Percentiles rank a stretch among this genome's conserved stretches.
phyloP scores from a whole-genome alignment of 2,888 invertebrate genomes.

The Xylota sylvarum region DNA sequence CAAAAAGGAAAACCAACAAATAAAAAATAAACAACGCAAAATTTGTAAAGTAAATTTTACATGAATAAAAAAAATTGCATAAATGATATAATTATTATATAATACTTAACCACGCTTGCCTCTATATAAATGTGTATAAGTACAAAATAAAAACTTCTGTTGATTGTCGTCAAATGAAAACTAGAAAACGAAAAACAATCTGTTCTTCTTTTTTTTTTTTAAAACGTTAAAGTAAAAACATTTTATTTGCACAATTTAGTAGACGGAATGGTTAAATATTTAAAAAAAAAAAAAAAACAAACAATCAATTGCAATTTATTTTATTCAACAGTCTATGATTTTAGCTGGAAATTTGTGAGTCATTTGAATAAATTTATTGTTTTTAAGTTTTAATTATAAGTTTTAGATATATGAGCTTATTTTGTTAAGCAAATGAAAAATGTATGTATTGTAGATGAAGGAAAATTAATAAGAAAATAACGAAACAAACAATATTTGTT shows the following conservation, averaged over 20 bases:
- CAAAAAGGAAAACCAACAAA: neutral
- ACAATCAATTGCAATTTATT: neutral
- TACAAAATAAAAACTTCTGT: slow-evolving; percentile 61
- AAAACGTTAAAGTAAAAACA: neutral
- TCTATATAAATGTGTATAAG: slow-evolving; percentile 75
- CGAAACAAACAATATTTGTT: slow-evolving; percentile 61
- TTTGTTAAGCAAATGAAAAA: slow-evolving; percentile 8
- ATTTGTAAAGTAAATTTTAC: slow-evolving; percentile 39
- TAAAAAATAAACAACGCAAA: neutral
- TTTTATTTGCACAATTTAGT: slow-evolving; percentile 44
- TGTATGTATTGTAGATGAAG: neutral
- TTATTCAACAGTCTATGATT: neutral
- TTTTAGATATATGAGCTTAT: slow-evolving; percentile 7
- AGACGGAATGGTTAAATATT: slow-evolving; percentile 20
- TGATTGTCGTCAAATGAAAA: slow-evolving; percentile 30
- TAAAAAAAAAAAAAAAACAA: neutral
- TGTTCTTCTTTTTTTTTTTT: neutral
- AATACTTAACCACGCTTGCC: slow-evolving; percentile 75
- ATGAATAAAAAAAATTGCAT: slow-evolving; percentile 24
- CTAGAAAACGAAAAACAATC: neutral
- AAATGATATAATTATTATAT: slow-evolving; percentile 32
- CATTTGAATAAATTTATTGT: neutral
- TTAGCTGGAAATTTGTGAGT: neutral
- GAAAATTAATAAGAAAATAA: slow-evolving; percentile 12
- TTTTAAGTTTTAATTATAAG: neutral